Evolutionary conservation across 2,888 invertebrate species (phyloP).

Genomic region (Orthonychiurus folsomi): DNA sequence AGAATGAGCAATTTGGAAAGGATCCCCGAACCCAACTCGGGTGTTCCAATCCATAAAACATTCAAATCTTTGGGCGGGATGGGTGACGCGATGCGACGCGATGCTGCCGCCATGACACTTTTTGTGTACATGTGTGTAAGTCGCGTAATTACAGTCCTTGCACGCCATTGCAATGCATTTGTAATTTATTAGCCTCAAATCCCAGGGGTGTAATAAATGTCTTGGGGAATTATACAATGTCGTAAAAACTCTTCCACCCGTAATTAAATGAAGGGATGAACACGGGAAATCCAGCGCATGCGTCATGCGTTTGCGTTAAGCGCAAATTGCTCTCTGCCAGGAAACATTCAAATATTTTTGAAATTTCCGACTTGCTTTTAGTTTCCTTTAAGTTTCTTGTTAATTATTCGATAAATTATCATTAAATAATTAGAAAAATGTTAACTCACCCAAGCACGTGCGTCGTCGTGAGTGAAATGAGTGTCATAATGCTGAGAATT

Average conservation of each 20-base stretch:
- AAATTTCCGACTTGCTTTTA: neutral
- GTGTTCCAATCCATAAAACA: no score
- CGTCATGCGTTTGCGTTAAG: neutral
- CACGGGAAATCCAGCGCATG: neutral
- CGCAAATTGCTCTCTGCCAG: neutral
- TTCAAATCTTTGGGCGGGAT: neutral
- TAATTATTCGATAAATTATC: neutral
- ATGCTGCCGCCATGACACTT: neutral
- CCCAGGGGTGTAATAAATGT: neutral
- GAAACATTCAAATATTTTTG: neutral
- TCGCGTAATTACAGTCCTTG: neutral
- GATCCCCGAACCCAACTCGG: neutral
- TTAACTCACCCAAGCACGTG: neutral
- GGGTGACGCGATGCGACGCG: neutral
- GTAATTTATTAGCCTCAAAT: neutral
- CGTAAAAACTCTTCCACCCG: neutral
- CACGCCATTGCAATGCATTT: neutral
- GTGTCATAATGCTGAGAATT: neutral
- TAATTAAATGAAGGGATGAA: neutral
- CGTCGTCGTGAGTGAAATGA: neutral
- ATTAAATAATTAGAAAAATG: neutral
- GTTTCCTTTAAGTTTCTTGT: neutral
- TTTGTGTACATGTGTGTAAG: neutral
- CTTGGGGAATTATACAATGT: neutral
- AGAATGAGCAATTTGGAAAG: neutral